A percentile compares a stretch with the other conserved stretches of the same genome.
Conservation (phyloP, 2,888 invertebrate genomes). For the Archaeoteleia sp. region DNA sequence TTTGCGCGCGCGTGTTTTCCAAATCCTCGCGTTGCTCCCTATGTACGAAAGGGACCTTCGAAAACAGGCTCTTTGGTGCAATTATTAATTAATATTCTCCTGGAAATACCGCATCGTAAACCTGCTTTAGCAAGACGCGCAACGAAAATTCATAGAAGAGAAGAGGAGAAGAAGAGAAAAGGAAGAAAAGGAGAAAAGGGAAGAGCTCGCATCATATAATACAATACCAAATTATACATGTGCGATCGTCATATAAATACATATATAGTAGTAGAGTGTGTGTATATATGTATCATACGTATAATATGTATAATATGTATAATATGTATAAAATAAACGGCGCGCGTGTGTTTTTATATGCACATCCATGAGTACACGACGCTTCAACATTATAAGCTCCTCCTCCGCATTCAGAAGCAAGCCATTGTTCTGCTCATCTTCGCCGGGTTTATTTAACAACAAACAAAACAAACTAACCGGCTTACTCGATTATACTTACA, state of each 20-base stretch:
- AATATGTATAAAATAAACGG: slow-evolving; percentile 20
- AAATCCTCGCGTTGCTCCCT: slow-evolving; percentile 36
- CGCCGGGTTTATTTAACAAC: slow-evolving; percentile 43
- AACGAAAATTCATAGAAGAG: slow-evolving; percentile 18
- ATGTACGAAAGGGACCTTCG: slow-evolving; percentile 50
- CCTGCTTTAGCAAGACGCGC: slow-evolving; percentile 39
- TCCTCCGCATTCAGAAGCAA: slow-evolving; percentile 26
- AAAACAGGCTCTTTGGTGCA: slow-evolving; percentile 72
- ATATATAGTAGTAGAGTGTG: no score
- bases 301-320: no score
- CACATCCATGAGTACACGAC: slow-evolving; percentile 12
- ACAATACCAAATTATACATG: slow-evolving; percentile 49
- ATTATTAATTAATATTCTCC: slow-evolving; percentile 74
- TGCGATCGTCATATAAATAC: slow-evolving; percentile 37
- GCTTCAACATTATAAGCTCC: slow-evolving; percentile 35
- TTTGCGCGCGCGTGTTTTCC: slow-evolving; percentile 34
- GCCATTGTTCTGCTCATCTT: slow-evolving; percentile 41
- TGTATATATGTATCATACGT: no score
- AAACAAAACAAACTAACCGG: slow-evolving; percentile 43
- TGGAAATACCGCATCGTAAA: slow-evolving; percentile 70
- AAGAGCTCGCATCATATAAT: slow-evolving; percentile 21
- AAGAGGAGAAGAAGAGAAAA: neutral
- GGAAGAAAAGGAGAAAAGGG: neutral
- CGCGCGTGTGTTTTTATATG: slow-evolving; percentile 35
- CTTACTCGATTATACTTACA: slow-evolving; percentile 39